A percentile compares a stretch with the other conserved stretches of the same genome.
These are phyloP conservation scores for Oligia latruncula DNA, from an alignment of 2,888 invertebrate genomes.

Conservation along the genomic window DNA sequence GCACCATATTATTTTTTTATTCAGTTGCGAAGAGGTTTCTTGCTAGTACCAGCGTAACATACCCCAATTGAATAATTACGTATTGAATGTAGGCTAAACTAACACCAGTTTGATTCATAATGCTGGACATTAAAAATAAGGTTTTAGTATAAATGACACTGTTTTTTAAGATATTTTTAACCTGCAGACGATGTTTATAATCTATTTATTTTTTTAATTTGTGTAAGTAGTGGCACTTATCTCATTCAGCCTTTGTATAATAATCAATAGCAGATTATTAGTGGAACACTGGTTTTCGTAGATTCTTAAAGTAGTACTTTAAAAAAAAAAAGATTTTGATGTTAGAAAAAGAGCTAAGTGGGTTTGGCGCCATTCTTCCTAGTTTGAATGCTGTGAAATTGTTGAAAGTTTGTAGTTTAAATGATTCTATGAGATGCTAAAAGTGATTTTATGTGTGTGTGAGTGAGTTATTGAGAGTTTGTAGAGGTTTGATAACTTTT, in stretches of 20 bases:
- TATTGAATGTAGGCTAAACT: constrained; percentile 63
- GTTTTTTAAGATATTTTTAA: constrained; percentile 64
- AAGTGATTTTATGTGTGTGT: constrained; percentile 49
- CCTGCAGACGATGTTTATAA: constrained; percentile 62
- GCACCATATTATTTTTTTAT: constrained; percentile 1
- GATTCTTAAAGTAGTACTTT: constrained; percentile 26
- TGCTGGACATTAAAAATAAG: constrained; percentile 67
- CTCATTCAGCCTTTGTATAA: constrained; percentile 63
- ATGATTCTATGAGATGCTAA: constrained; percentile 56
- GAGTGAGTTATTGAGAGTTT: constrained; percentile 51
- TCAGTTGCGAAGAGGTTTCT: not conserved
- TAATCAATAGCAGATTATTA: constrained; percentile 29
- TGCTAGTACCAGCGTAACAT: constrained; percentile 54
- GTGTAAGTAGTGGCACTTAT: constrained; percentile 55
- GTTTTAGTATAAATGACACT: constrained; percentile 58
- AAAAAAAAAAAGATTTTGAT: constrained; percentile 37
- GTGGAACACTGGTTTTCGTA: constrained; percentile 40
- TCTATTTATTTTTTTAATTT: constrained; percentile 64
- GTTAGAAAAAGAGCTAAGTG: constrained; percentile 62
- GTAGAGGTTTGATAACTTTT: constrained; percentile 51
- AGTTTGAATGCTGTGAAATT: constrained; percentile 60
- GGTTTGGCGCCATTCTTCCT: constrained; percentile 53
- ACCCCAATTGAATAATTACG: constrained; percentile 33
- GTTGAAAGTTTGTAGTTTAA: constrained; percentile 62
- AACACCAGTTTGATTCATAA: constrained; percentile 64